Conservation (phyloP, 2,113 vertebrate genomes). For the Larimichthys polyactis region DNA sequence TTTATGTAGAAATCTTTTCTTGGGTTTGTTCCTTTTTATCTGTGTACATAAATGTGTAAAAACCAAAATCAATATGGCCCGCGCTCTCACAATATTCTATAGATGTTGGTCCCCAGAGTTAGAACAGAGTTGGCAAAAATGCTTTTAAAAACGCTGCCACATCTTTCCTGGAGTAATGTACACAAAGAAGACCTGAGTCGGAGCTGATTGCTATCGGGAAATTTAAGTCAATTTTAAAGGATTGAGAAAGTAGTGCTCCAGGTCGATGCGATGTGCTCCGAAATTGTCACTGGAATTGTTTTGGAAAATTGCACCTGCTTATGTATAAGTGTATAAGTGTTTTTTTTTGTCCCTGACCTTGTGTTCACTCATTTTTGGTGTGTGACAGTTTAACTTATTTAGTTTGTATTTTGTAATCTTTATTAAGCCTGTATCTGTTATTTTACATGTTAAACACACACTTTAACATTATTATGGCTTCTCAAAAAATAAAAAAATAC, state of each 20-base stretch:
- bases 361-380: too few species aligned
- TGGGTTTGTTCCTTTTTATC: too few species aligned
- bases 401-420: too few species aligned
- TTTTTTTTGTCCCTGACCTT: too few species aligned
- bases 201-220: neutral
- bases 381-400: too few species aligned
- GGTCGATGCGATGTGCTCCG: too few species aligned
- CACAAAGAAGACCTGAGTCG: neutral
- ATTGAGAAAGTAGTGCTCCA: too few species aligned
- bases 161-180: neutral
- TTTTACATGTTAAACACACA: neutral
- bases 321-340: too few species aligned
- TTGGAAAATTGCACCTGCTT: too few species aligned
- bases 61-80: neutral
- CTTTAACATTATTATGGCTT: neutral
- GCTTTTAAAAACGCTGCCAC: neutral
- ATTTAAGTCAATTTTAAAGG: neutral
- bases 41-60: neutral
- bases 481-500: neutral
- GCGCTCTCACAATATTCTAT: neutral
- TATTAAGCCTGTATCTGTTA: too few species aligned
- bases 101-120: neutral
- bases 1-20: neutral
- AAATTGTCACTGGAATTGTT: too few species aligned
- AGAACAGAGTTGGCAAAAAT: neutral